Conservation (phyloP, 2,113 vertebrate genomes). For the Sclerurus mexicanus region DNA sequence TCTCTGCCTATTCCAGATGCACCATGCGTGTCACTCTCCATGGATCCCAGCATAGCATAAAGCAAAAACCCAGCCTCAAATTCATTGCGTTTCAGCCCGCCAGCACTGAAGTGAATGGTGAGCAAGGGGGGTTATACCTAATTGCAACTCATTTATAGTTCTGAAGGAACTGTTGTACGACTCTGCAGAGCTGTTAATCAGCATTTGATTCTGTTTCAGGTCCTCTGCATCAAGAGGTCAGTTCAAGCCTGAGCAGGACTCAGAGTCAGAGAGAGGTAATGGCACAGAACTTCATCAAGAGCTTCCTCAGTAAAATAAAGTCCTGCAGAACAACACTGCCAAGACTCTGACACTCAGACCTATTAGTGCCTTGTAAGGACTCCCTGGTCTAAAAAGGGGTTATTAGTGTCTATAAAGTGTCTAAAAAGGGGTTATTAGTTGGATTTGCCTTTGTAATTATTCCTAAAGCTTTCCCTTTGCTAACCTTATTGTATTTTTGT, state of each 20-base stretch:
- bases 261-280: neutral
- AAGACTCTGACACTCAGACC: neutral
- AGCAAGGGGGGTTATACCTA: neutral
- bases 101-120: fast-evolving
- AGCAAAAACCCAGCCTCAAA: neutral
- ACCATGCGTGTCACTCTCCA: fast-evolving
- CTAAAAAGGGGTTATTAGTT: neutral
- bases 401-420: fast-evolving
- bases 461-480: neutral
- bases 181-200: neutral
- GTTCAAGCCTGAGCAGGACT: neutral
- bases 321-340: neutral
- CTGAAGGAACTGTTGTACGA: neutral
- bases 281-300: neutral
- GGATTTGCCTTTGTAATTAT: neutral
- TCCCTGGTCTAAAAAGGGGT: neutral
- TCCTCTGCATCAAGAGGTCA: neutral
- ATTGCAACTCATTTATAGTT: neutral
- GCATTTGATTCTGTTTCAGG: neutral
- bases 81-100: neutral
- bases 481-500: neutral
- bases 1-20: neutral
- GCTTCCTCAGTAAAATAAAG: neutral
- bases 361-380: neutral
- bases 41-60: neutral